A percentile compares a stretch with the other conserved stretches of the same genome.
Evolutionary conservation across 2,888 invertebrate species (phyloP).

Genomic region (Melanophora roralis): DNA sequence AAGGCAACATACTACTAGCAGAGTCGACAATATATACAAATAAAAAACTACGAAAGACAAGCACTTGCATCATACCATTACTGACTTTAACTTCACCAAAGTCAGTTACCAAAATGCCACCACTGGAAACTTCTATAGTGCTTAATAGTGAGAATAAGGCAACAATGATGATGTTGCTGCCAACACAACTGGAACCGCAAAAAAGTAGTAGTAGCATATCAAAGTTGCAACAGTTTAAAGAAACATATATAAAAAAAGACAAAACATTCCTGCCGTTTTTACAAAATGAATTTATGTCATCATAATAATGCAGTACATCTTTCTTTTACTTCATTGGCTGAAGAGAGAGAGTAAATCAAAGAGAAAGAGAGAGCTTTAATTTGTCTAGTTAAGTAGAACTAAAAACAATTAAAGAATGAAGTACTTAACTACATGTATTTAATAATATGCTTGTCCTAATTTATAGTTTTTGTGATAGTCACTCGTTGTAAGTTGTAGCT

Average conservation of each 20-base stretch:
- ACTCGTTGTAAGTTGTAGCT: not conserved
- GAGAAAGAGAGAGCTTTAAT: too few relatives aligned
- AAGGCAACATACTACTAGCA: conserved; percentile 19
- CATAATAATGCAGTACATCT: not conserved
- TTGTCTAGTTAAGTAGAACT: too few relatives aligned
- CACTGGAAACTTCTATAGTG: not conserved
- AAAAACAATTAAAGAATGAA: too few relatives aligned
- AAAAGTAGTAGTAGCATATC: not conserved
- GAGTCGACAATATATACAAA: conserved; percentile 20
- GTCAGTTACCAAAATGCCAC: conserved; percentile 5
- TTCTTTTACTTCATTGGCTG: not conserved
- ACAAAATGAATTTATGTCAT: conserved; percentile 37
- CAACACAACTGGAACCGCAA: conserved; percentile 34
- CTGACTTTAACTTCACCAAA: conserved; percentile 18
- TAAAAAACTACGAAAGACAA: conserved; percentile 42
- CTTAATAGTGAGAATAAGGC: not conserved
- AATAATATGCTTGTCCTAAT: not conserved
- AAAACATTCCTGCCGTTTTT: conserved; percentile 47
- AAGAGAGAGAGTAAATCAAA: not conserved
- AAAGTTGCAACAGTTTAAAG: conserved; percentile 5
- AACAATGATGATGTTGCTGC: conserved; percentile 7
- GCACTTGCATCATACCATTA: conserved; percentile 47
- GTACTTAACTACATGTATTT: too few relatives aligned
- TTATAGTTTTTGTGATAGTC: conserved; percentile 36
- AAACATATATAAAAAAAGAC: conserved; percentile 37